Conservation (phyloP, 2,113 vertebrate species). For the Cavia aperea region DNA sequence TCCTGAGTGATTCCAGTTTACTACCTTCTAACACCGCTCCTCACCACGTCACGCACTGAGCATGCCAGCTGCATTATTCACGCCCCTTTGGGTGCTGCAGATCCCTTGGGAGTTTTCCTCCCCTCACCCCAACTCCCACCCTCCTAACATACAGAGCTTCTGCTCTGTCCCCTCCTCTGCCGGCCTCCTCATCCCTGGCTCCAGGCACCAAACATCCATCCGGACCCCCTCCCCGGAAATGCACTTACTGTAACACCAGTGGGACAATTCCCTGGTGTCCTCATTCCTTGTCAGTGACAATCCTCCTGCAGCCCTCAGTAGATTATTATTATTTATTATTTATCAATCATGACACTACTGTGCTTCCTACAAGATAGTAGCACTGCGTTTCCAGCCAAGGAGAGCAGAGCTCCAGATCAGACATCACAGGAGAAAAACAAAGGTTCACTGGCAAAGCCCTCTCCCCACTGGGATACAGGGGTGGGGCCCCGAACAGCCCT, state of each 20-base stretch:
- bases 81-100: background rate
- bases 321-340: conserved; percentile 72
- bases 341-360: conserved; percentile 63
- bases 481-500: background rate
- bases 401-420: conserved; percentile 35
- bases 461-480: background rate
- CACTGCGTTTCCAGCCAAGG: conserved; percentile 46
- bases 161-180: too few relatives aligned
- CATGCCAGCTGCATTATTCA: background rate
- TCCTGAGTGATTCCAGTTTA: background rate
- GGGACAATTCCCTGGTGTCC: conserved; percentile 40
- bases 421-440: conserved; percentile 5
- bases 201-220: conserved; percentile 17
- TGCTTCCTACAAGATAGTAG: conserved; percentile 59
- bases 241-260: conserved; percentile 19
- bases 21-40: background rate
- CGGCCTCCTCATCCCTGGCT: background rate
- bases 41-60: background rate
- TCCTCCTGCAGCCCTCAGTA: conserved; percentile 52
- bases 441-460: background rate
- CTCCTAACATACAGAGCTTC: background rate
- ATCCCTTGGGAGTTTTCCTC: background rate
- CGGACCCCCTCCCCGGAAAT: background rate
- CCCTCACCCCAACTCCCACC: too few relatives aligned
- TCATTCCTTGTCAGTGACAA: conserved; percentile 42